These are phyloP conservation scores for Clarias batrachus DNA, from an alignment of 2,113 vertebrate genomes.

Conservation along the genomic window DNA sequence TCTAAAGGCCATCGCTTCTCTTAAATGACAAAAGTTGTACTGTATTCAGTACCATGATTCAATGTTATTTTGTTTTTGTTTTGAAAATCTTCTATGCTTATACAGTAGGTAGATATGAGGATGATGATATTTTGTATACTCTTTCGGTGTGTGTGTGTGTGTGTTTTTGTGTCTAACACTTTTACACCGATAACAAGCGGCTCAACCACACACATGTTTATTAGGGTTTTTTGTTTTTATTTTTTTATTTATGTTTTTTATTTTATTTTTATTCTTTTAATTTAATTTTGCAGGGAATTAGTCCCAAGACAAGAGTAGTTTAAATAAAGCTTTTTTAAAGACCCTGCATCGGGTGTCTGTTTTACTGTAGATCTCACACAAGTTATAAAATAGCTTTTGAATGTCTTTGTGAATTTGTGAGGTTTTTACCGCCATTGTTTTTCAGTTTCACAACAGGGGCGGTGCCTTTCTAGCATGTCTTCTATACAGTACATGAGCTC, in stretches of 20 bases:
- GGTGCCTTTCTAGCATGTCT: not conserved
- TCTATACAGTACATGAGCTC: not conserved
- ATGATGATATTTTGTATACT: no score
- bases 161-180: no score
- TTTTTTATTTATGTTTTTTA: not conserved
- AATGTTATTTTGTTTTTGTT: not conserved
- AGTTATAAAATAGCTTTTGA: not conserved
- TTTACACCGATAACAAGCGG: no score
- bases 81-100: no score
- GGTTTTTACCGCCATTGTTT: not conserved
- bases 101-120: no score
- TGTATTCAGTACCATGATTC: not conserved
- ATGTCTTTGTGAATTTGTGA: not conserved
- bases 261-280: not conserved
- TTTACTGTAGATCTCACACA: no score
- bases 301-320: not conserved
- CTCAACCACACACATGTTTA: no score
- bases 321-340: not conserved
- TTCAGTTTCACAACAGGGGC: not conserved
- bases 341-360: not conserved
- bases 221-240: no score
- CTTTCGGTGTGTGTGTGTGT: no score
- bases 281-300: not conserved
- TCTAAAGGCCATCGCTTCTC: not conserved
- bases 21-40: slow-evolving; percentile 5